Evolutionary conservation across 2,888 invertebrate species (phyloP), one percentile per base, ranked within the genome.

Genomic region (Nudaria mundana): DNA sequence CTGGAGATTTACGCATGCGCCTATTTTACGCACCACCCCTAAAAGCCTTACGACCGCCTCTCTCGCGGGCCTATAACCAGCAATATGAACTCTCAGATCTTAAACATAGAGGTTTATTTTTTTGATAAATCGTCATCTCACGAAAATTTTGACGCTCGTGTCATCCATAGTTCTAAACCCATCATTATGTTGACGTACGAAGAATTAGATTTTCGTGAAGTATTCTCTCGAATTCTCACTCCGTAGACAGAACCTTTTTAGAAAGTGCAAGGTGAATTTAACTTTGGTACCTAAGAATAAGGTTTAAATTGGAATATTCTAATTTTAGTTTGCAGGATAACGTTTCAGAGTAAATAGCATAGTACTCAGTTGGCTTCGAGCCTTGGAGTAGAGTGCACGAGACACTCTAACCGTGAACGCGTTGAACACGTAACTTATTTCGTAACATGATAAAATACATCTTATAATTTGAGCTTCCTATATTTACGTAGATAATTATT

Each of bases 11-110:
- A 83, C 89, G 89, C 89, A 85, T 87, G 89, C 89, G 89, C 84
- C 76, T 54, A 42, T 64, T 74, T 75, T 78, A 81, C 84, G 88
- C 86, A 75, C 87, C 89, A 88, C 89, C 89, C 89, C 86, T 86
- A 58, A 63, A 81, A 76, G 58, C 78, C 79, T 80, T 86, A 87
- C 86, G 87, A 86, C 87, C 88, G 88, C 87, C 88, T 86, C 80
- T 76, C 74, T 76, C 51, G 54, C 49, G 51, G 53, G 64, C 62
- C 67, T 63, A 68, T 67, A 56, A 67, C 66, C 66, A 70, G 76
- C 61, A 87, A 87, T 77, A 74, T 83, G 76, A 80, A 81, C 86
- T 68, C 76, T 87, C 70, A 46, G 59, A 53, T 62, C 66, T 56
- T 64, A 59, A 59, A 52, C 63, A 76, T 81, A 86, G 64, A 72